These are phyloP conservation scores for Tridacna crocea DNA, from an alignment of 2,888 invertebrate species.

Conservation along the genomic window DNA sequence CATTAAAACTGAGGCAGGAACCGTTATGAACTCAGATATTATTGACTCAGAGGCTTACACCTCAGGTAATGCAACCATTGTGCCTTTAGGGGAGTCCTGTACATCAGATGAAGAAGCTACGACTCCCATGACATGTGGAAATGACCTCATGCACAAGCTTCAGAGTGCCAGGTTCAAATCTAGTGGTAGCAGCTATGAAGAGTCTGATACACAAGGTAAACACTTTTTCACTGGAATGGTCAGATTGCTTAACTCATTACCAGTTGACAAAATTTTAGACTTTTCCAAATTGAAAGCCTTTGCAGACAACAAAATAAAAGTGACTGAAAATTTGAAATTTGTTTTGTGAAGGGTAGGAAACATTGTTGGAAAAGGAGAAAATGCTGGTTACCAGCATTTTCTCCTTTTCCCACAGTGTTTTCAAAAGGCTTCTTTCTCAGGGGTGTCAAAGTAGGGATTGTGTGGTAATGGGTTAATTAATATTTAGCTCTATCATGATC, in stretches of 20 bases:
- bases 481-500: no score
- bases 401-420: no score
- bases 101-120: conserved; percentile 60
- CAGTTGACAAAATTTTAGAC: neutral
- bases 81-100: conserved; percentile 61
- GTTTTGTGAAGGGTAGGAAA: no score
- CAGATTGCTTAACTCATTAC: neutral
- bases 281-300: neutral
- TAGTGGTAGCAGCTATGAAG: conserved; percentile 65
- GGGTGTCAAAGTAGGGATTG: no score
- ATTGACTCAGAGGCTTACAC: conserved; percentile 36
- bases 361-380: no score
- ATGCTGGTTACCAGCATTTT: no score
- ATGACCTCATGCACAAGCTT: conserved; percentile 52
- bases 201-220: conserved; percentile 65
- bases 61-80: conserved; percentile 51
- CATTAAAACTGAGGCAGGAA: conserved; percentile 8
- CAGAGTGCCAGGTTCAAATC: conserved; percentile 65
- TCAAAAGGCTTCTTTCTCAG: no score
- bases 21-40: conserved; percentile 19
- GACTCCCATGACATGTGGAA: conserved; percentile 44
- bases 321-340: neutral
- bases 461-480: no score
- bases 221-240: neutral
- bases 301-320: neutral